A percentile compares a stretch with the other conserved stretches of the same genome.
Evolutionary conservation across 2,113 vertebrate species (phyloP).

Genomic region (Oncorhynchus masou): DNA sequence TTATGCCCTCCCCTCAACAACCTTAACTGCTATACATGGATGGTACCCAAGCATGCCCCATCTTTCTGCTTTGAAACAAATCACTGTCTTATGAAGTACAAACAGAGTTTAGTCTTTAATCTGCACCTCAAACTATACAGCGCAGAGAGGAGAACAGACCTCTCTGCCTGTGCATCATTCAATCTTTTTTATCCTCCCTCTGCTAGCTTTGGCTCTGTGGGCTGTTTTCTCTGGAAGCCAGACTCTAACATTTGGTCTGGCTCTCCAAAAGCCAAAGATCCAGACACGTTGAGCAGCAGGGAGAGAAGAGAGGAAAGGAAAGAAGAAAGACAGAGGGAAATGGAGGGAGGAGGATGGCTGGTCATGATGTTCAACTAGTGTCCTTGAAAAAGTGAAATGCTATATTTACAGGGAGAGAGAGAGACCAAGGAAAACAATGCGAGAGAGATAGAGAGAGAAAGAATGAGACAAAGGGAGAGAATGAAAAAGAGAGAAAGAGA

Average conservation of each 20-base stretch:
- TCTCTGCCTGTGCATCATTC: constrained; percentile 61
- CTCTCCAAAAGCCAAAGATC: constrained; percentile 69
- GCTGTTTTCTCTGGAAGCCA: constrained; percentile 85
- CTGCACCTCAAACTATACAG: constrained; percentile 18
- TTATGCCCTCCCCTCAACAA: too few species aligned
- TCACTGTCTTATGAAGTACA: constrained; percentile 5
- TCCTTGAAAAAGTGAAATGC: constrained; percentile 3
- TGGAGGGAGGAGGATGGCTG: constrained; percentile 42
- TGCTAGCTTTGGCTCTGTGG: constrained; percentile 66
- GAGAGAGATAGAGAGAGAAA: not conserved
- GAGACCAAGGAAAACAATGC: constrained; percentile 1
- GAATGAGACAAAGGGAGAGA: not conserved
- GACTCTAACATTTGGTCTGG: constrained; percentile 70
- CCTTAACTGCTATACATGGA: not conserved
- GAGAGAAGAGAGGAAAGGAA: constrained; percentile 22
- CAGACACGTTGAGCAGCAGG: constrained; percentile 50
- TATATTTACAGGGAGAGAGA: not conserved
- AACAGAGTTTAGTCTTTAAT: constrained; percentile 12
- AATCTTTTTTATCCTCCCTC: constrained; percentile 66
- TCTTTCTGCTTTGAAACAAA: constrained; percentile 24
- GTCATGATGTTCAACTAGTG: constrained; percentile 49
- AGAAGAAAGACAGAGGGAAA: not conserved
- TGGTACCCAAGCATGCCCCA: not conserved
- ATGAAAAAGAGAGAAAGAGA: not conserved
- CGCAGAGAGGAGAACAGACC: constrained; percentile 44